phyloP scores from a whole-genome alignment of 1,140 invertebrate genomes.

The Aphelenchoides fujianensis region DNA sequence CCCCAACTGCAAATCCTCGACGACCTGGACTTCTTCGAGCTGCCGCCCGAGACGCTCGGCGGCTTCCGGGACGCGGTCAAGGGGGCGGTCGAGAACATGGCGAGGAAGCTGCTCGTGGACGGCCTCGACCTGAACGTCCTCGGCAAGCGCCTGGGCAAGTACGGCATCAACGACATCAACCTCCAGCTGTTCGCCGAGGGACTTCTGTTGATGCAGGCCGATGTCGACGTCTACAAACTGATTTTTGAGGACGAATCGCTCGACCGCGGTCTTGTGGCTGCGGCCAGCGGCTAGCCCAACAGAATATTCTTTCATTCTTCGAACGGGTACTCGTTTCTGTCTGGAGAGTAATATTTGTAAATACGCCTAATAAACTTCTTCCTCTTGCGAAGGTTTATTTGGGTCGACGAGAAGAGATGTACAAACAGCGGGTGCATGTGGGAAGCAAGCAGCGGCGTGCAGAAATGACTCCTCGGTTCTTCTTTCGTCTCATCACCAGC shows the following conservation, averaged over 20 bases:
- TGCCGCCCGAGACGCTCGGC: constrained; percentile 24
- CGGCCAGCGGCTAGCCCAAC: background rate
- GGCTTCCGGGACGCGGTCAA: constrained; percentile 40
- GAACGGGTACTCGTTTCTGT: background rate
- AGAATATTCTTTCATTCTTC: background rate
- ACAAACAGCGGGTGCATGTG: no score
- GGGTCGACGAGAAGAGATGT: no score
- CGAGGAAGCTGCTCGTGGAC: constrained; percentile 26
- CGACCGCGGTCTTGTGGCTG: background rate
- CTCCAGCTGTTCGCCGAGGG: constrained; percentile 35
- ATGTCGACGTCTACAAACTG: constrained; percentile 47
- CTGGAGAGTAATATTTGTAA: background rate
- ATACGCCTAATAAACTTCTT: no score
- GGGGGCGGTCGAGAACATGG: constrained; percentile 37
- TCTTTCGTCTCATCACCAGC: no score
- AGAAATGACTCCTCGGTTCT: no score
- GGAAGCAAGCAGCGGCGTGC: no score
- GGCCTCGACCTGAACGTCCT: constrained; percentile 28
- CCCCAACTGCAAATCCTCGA: constrained; percentile 32
- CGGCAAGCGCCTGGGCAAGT: constrained; percentile 1
- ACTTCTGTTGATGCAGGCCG: constrained; percentile 32
- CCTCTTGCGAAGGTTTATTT: no score
- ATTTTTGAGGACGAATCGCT: constrained; percentile 40
- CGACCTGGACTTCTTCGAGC: constrained; percentile 46
- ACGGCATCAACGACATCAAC: constrained; percentile 34